Percentiles rank a stretch among this genome's conserved stretches.
These are phyloP conservation scores for Melipona quadrifasciata DNA, from an alignment of 1,140 invertebrate genomes.

Conservation along the genomic window DNA sequence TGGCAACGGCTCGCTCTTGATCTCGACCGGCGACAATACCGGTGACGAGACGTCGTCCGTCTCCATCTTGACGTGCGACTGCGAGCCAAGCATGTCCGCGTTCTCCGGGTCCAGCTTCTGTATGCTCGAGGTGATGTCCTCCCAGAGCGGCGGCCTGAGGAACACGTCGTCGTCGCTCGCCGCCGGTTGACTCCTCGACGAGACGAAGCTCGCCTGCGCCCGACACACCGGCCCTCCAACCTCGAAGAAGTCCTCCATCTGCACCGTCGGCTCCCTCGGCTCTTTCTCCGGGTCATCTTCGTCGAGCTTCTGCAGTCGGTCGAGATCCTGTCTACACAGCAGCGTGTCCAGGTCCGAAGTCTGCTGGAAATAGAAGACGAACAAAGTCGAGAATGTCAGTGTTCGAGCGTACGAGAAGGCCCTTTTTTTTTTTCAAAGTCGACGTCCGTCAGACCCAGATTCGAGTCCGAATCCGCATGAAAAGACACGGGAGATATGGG, in stretches of 20 bases:
- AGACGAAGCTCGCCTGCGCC: constrained; percentile 82
- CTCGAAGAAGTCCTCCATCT: constrained; percentile 88
- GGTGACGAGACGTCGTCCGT: constrained; percentile 86
- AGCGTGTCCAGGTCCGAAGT: constrained; percentile 85
- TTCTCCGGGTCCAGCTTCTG: constrained; percentile 94
- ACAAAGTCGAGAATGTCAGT: background rate
- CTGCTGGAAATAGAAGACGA: constrained; percentile 78
- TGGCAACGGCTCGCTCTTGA: constrained; percentile 85
- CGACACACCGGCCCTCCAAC: constrained; percentile 72
- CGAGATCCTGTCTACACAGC: constrained; percentile 84
- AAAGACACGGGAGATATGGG: no score
- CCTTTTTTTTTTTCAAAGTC: background rate
- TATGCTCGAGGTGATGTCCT: constrained; percentile 94
- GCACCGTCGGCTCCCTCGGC: constrained; percentile 82
- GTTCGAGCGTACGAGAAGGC: no score
- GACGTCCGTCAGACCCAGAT: no score
- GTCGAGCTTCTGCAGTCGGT: constrained; percentile 82
- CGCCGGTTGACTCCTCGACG: constrained; percentile 79
- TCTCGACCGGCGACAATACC: constrained; percentile 87
- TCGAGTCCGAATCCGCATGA: no score
- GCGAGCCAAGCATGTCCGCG: constrained; percentile 90
- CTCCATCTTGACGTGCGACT: constrained; percentile 86
- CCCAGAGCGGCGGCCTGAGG: constrained; percentile 91
- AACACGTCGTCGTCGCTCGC: constrained; percentile 90
- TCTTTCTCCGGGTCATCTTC: constrained; percentile 83